A percentile compares a stretch with the other conserved stretches of the same genome.
These are phyloP conservation scores for Smutsia gigantea DNA, from an alignment of 2,797 vertebrate species.

Conservation along the genomic window DNA sequence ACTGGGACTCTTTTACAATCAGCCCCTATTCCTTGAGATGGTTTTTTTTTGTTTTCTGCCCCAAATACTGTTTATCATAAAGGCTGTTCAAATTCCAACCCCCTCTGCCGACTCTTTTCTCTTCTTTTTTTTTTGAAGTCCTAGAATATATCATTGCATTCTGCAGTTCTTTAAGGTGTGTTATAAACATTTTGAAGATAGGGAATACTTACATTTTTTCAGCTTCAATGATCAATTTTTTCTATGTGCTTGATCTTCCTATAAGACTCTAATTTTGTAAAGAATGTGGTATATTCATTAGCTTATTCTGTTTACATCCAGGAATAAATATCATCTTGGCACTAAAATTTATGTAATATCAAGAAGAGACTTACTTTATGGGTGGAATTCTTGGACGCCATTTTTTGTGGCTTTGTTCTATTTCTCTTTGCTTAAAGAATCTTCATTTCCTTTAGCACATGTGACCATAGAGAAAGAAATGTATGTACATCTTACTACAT, in stretches of 20 bases:
- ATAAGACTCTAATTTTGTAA: neutral
- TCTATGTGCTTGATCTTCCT: neutral
- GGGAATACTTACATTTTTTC: neutral
- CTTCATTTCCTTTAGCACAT: constrained; percentile 12
- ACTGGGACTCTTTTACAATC: neutral
- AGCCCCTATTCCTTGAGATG: neutral
- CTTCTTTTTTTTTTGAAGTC: neutral
- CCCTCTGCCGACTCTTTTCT: neutral
- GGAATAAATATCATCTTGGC: neutral
- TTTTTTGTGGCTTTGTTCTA: constrained; percentile 22
- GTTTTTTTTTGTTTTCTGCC: neutral
- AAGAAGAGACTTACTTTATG: neutral
- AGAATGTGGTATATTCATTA: neutral
- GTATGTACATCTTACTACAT: neutral
- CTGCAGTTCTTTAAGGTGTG: neutral
- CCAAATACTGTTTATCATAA: neutral
- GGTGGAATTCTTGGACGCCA: constrained; percentile 1
- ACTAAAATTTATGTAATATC: constrained; percentile 10
- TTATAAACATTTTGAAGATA: neutral
- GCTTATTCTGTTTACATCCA: neutral
- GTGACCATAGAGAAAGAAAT: neutral
- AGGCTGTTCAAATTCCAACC: neutral
- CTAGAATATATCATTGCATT: neutral
- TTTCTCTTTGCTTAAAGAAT: constrained; percentile 29
- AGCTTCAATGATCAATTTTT: neutral